Evolutionary conservation across 2,797 vertebrate species (phyloP), one percentile per base, ranked within the genome.

Genomic region (Lagorchestes hirsutus): DNA sequence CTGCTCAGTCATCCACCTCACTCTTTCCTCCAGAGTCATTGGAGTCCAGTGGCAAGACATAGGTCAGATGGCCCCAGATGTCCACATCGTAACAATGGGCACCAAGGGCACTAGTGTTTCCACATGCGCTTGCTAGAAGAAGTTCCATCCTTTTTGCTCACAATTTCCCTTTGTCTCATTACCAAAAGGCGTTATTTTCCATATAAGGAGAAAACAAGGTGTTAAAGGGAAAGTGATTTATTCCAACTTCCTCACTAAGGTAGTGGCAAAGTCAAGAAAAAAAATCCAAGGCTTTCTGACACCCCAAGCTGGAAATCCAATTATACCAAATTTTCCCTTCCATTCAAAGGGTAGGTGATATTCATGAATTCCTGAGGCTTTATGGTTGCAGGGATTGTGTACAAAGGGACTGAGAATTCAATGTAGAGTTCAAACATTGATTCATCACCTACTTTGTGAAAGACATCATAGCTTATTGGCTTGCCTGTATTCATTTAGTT

Each of bases 261-360:
- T 87, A 87, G 22, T 24, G 40, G 9, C 22, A 46, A 87, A 82
- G n/a, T 24, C 18, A 40, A 24, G 67, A 55, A 52, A 94, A 54
- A 91, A 93, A 82, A 50, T 74, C 28, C 67, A 94, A 22, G 52
- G 57, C 58, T 94, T 82, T 57, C 10, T 90, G 90, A 90, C 40
- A 87, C 59, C 92, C 54, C 90, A 24, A 40, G 24, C 10, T 92
- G 50, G 29, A 67, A 28, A n/a, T 54, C 50, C 34, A 74, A 18
- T 93, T 96, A 50, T 34, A 95, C 11, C 59, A 90, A 82, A 16
- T 52, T 5, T 3, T 55, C 93, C 74, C 27, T 46, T 28, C 91
- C 22, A 0, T 62, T 29, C 34, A 90, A 62, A 56, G n/a, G 54
- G 46, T 3, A 55, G 34, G 10, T 90, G n/a, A 57, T 9, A 1